Evolutionary conservation across 2,797 vertebrate species (phyloP).

Genomic region (Gadopsis bispinosus): DNA sequence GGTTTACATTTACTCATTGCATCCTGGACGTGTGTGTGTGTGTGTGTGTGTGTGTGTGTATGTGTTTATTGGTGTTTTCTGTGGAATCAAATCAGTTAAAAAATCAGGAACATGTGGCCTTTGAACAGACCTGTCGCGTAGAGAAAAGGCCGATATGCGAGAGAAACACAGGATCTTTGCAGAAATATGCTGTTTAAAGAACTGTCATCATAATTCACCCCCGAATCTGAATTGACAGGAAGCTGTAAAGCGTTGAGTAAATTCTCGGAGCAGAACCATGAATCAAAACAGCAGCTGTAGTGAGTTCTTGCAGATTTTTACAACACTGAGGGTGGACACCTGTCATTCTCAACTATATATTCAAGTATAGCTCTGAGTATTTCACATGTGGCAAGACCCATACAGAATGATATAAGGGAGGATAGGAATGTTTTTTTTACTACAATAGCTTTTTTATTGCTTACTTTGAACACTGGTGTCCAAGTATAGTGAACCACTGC

Average conservation of each 20-base stretch:
- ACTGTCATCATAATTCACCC: constrained; percentile 49
- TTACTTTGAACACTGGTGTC: constrained; percentile 16
- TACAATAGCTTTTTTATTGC: constrained; percentile 10
- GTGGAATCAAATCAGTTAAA: constrained; percentile 24
- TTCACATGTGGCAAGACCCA: constrained; percentile 58
- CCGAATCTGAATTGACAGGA: constrained; percentile 50
- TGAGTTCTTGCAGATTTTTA: constrained; percentile 48
- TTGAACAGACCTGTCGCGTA: constrained; percentile 5
- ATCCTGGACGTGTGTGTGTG: background rate
- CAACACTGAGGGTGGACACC: constrained; percentile 64
- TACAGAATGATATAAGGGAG: constrained; percentile 27
- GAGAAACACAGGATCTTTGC: constrained; percentile 16
- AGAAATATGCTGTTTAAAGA: constrained; percentile 30
- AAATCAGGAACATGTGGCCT: constrained; percentile 13
- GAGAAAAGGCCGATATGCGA: background rate
- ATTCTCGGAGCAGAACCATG: constrained; percentile 40
- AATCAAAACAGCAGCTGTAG: constrained; percentile 47
- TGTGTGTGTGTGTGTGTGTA: background rate
- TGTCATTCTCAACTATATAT: constrained; percentile 54
- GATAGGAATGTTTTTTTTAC: constrained; percentile 48
- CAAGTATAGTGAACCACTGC: constrained; percentile 28
- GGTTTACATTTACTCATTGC: constrained; percentile 48
- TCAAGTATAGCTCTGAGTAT: constrained; percentile 68
- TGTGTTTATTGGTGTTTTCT: constrained; percentile 16
- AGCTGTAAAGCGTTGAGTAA: constrained; percentile 48